These are phyloP conservation scores for Caenorhabditis inopinata DNA, from an alignment of 1,140 invertebrate species.

Conservation along the genomic window DNA sequence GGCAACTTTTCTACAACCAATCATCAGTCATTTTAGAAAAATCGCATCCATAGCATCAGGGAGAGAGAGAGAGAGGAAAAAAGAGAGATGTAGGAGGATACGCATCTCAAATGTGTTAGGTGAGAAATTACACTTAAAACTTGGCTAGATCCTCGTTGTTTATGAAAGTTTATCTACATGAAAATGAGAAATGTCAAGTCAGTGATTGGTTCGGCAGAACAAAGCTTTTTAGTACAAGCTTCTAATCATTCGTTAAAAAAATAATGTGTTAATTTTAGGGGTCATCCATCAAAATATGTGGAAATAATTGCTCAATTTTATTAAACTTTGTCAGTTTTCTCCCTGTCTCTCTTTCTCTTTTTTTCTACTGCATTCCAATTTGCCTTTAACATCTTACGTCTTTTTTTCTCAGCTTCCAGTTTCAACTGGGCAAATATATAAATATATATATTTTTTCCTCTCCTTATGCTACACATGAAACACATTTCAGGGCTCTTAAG, in stretches of 20 bases:
- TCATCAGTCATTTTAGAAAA: constrained; percentile 22
- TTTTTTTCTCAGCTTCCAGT: too few relatives aligned
- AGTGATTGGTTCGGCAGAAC: too few relatives aligned
- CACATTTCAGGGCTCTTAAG: background rate
- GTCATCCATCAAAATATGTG: too few relatives aligned
- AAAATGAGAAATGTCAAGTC: background rate
- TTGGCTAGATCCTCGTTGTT: constrained; percentile 9
- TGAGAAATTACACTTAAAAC: constrained; percentile 27
- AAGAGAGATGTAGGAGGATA: background rate
- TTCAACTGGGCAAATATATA: background rate
- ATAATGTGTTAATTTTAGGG: too few relatives aligned
- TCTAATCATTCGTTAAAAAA: too few relatives aligned
- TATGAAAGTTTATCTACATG: constrained; percentile 16
- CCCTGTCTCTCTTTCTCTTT: too few relatives aligned
- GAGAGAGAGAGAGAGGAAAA: background rate
- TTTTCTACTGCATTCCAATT: background rate
- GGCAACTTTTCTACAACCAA: constrained; percentile 26
- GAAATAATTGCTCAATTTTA: too few relatives aligned
- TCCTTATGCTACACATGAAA: too few relatives aligned
- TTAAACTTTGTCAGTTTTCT: too few relatives aligned
- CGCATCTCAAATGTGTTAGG: constrained; percentile 19
- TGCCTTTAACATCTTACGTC: too few relatives aligned
- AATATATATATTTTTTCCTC: too few relatives aligned
- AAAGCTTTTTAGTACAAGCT: too few relatives aligned
- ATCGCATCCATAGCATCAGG: background rate